phyloP scores from a whole-genome alignment of 2,113 vertebrate species.

The Chloroceryle aenea region DNA sequence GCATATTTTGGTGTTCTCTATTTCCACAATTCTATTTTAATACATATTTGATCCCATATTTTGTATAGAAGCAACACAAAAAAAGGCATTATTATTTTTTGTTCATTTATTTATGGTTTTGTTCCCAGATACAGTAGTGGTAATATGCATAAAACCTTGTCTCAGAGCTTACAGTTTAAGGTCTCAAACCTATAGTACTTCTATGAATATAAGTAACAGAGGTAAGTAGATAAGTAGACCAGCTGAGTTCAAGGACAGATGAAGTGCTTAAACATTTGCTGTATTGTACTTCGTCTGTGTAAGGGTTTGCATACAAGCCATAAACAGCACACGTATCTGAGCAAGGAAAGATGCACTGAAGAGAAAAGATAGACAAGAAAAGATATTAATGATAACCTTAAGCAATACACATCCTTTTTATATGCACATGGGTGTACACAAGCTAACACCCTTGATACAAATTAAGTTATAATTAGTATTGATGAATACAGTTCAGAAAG shows the following conservation, averaged over 20 bases:
- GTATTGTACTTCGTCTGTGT: neutral
- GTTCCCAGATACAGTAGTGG: neutral
- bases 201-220: neutral
- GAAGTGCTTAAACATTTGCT: neutral
- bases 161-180: neutral
- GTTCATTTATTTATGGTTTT: neutral
- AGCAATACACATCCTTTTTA: neutral
- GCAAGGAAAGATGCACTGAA: neutral
- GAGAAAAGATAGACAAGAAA: neutral
- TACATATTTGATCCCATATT: neutral
- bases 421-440: neutral
- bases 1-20: neutral
- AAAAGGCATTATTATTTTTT: neutral
- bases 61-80: neutral
- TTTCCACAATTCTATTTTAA: neutral
- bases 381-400: neutral
- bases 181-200: neutral
- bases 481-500: neutral
- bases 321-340: neutral
- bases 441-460: neutral
- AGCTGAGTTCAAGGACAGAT: neutral
- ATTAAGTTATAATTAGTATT: neutral
- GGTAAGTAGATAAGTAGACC: neutral
- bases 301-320: neutral
- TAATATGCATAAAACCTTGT: neutral